These are phyloP conservation scores for Lophotriccus pileatus DNA, from an alignment of 2,797 vertebrate genomes.

Conservation along the genomic window DNA sequence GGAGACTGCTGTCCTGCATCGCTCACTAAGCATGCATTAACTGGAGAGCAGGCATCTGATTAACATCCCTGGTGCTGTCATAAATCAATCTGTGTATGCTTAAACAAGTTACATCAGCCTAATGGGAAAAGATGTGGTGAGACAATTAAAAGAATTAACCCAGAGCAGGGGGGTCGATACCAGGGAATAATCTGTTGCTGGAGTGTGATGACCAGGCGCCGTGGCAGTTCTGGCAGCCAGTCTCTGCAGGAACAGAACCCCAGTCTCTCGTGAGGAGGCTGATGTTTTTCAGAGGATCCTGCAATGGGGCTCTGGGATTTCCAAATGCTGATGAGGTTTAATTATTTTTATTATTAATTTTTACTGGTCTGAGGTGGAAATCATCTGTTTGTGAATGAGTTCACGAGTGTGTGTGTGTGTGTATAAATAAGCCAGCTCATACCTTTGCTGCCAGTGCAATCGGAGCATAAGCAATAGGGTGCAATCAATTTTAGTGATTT, in stretches of 20 bases:
- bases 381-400: neutral
- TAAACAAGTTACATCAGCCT: constrained; percentile 54
- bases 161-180: constrained; percentile 14
- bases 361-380: neutral
- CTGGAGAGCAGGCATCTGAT: constrained; percentile 37
- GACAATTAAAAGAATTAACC: constrained; percentile 73
- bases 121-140: constrained; percentile 61
- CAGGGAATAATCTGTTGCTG: constrained; percentile 29
- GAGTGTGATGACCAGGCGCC: neutral
- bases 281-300: constrained; percentile 5
- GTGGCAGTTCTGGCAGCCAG: neutral
- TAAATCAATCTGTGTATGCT: constrained; percentile 60
- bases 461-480: neutral
- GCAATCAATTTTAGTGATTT: constrained; percentile 29
- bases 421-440: neutral
- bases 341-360: constrained; percentile 58
- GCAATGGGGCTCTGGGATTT: neutral
- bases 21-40: neutral
- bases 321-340: constrained; percentile 10
- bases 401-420: neutral
- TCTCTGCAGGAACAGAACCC: neutral
- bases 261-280: neutral
- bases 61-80: constrained; percentile 5
- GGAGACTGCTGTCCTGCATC: neutral
- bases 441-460: neutral